These are phyloP conservation scores for Geodia barretti DNA, from an alignment of 37 sponge, comb jelly and placozoan species.

Conservation along the genomic window DNA sequence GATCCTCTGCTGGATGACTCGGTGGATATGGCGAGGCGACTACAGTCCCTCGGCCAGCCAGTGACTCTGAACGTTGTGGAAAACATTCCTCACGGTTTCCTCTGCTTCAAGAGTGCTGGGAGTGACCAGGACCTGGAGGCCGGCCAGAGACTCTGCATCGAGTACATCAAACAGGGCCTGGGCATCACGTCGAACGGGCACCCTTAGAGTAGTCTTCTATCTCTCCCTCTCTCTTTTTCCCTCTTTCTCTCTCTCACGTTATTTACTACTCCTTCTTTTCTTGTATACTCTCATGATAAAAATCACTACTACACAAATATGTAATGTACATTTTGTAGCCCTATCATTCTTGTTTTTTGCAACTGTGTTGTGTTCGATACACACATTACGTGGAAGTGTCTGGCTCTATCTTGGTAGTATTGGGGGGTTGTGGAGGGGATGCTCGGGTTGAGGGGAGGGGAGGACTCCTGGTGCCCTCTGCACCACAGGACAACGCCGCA, in stretches of 20 bases:
- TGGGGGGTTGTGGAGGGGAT: neutral
- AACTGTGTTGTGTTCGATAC: no score
- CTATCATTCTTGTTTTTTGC: no score
- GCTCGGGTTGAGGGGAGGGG: neutral
- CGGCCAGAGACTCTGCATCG: conserved; percentile 23
- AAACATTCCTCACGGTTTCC: conserved; percentile 84
- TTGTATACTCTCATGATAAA: no score
- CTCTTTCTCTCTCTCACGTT: no score
- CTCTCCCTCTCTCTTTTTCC: no score
- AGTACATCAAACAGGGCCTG: conserved; percentile 22
- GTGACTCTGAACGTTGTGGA: conserved; percentile 68
- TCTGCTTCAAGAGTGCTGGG: conserved; percentile 41
- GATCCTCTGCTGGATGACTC: conserved; percentile 93
- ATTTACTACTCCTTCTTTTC: no score
- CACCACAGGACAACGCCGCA: neutral
- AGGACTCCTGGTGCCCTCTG: neutral
- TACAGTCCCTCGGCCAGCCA: conserved; percentile 61
- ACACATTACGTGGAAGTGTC: no score
- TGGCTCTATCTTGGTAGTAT: no score
- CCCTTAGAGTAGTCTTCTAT: neutral
- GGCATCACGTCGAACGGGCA: neutral
- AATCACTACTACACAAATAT: no score
- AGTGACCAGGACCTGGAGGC: conserved; percentile 7
- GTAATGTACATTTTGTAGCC: no score
- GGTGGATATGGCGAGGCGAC: conserved; percentile 74